These are phyloP conservation scores for Fratercula arctica DNA, from an alignment of 2,797 vertebrate genomes.

Conservation along the genomic window DNA sequence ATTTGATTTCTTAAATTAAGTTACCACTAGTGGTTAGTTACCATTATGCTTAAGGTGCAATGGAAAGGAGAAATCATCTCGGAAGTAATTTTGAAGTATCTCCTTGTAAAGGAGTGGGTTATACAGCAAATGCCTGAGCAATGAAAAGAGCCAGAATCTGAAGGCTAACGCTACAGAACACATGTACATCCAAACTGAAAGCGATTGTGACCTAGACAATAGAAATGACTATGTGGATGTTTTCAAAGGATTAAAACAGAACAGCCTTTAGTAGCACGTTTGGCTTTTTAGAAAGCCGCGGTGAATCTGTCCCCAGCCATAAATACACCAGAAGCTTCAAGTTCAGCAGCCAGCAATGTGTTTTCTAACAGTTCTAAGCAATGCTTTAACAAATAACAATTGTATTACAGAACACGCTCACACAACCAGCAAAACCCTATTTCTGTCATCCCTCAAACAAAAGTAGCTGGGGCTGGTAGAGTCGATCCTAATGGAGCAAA, in stretches of 20 bases:
- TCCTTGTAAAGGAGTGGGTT: neutral
- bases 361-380: neutral
- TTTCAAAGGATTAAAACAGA: neutral
- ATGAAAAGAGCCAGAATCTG: neutral
- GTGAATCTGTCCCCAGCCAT: neutral
- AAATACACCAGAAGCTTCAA: neutral
- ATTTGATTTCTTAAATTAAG: neutral
- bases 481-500: neutral
- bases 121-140: neutral
- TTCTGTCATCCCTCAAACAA: neutral
- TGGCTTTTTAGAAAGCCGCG: neutral
- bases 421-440: neutral
- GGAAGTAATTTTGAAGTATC: neutral
- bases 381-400: accelerated
- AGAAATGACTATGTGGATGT: neutral
- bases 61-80: neutral
- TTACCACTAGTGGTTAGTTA: neutral
- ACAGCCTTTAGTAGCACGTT: neutral
- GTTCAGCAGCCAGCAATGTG: neutral
- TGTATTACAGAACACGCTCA: neutral
- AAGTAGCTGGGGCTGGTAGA: neutral
- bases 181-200: neutral
- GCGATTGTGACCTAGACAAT: neutral
- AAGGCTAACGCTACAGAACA: neutral
- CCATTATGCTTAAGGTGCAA: neutral